A percentile compares a stretch with the other conserved stretches of the same genome.
These are phyloP conservation scores for Rhopalosiphum maidis DNA, from an alignment of 1,140 invertebrate genomes.

Conservation along the genomic window DNA sequence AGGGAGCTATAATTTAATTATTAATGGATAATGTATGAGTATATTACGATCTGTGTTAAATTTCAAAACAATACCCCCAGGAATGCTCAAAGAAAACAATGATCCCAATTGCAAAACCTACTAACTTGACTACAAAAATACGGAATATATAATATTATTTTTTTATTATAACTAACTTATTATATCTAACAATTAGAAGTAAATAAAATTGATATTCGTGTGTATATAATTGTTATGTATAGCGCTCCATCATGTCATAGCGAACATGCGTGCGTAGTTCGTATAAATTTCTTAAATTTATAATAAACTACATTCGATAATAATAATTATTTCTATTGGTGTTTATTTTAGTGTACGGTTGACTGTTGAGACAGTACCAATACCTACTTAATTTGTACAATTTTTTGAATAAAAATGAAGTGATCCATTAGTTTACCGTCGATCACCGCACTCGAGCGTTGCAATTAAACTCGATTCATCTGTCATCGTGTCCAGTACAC, in stretches of 20 bases:
- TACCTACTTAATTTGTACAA: background rate
- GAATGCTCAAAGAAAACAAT: background rate
- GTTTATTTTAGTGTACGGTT: background rate
- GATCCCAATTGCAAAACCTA: too few relatives aligned
- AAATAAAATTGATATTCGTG: too few relatives aligned
- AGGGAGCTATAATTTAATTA: conserved; percentile 23
- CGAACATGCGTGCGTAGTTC: background rate
- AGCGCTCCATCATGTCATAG: too few relatives aligned
- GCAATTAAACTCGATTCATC: background rate
- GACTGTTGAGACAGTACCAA: background rate
- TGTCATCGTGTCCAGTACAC: background rate
- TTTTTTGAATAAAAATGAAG: background rate
- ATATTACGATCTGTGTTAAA: background rate
- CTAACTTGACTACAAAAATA: too few relatives aligned
- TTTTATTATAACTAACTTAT: too few relatives aligned
- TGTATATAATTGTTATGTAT: too few relatives aligned
- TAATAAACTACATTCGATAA: background rate
- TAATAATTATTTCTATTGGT: background rate
- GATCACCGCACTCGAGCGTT: background rate
- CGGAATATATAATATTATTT: too few relatives aligned
- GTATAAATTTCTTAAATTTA: background rate
- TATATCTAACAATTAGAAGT: too few relatives aligned
- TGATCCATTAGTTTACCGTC: background rate
- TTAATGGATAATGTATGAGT: background rate
- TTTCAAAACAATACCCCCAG: background rate